phyloP scores from a whole-genome alignment of 2,888 invertebrate species.

The Leptinotarsa haldemani region DNA sequence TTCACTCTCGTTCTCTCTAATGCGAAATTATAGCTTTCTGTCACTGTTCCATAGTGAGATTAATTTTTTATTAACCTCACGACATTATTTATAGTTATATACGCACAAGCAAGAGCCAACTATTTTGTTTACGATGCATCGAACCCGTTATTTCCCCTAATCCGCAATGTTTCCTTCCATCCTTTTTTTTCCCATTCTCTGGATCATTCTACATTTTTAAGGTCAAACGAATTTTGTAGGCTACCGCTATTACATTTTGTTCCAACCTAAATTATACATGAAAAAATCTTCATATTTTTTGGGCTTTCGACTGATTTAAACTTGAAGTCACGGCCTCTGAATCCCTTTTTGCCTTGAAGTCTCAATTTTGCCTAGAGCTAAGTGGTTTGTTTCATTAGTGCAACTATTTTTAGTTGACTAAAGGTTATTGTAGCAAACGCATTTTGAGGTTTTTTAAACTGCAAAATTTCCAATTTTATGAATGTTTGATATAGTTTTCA shows the following conservation, averaged over 20 bases:
- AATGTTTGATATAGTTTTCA: no score
- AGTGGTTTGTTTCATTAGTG: no score
- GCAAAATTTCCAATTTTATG: no score
- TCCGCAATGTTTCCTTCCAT: neutral
- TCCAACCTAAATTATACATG: neutral
- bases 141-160: constrained; percentile 14
- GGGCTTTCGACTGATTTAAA: no score
- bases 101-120: neutral
- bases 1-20: constrained; percentile 8
- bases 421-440: no score
- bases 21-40: constrained; percentile 14
- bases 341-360: no score
- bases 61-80: constrained; percentile 24
- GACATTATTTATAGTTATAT: constrained; percentile 17
- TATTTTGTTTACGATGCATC: constrained; percentile 17
- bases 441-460: no score
- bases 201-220: constrained; percentile 6
- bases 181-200: neutral
- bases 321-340: no score
- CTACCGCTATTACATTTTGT: neutral
- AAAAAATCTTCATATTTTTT: neutral
- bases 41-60: neutral
- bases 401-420: no score
- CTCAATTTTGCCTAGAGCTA: no score
- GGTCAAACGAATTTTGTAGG: neutral